Base-by-base conservation (phyloP, 2,888 invertebrate species). In the Hirtodrosophila trivittata region DNA sequence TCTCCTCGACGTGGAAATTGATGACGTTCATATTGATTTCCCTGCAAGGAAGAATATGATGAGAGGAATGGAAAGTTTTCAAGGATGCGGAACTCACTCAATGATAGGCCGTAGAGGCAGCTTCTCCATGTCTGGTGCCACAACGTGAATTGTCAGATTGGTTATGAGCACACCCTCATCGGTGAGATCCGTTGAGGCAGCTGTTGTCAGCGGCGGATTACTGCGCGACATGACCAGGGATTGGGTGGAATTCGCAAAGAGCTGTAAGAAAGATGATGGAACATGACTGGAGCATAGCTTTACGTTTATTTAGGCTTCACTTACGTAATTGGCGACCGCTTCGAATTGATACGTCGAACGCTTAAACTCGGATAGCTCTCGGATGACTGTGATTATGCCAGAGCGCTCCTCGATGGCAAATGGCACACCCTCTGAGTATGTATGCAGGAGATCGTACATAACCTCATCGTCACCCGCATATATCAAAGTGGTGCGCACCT, bases 401-500 rank as follows among this genome's bases (percentile, higher is more conserved):
- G 96, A 95, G 62, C 94, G 92, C 88, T 97, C 96, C 91, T 97
- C 97, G 16, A 97, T 96, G 2, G 96, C 97, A 90, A 97, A 97
- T 3, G 97, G 97, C n/a, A 97, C 97, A 93, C 96, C 96, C 91
- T 96, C 96, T 77, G 96, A 94, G 87, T 97, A 97, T 71, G 95
- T 94, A 89, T 97, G 97, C 46, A 97, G 90, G 2, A 97, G 91
- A 90, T 97, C 96, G 86, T 95, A 97, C 69, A 95, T 93, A 1
- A 91, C 89, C 33, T 90, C 92, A 43, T 93, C 93, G 65, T 93
- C 93, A 45, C 92, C 93, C 51, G 94, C 94, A 77, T 94, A 93
- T 2, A 93, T 93, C 51, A 95, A 93, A 21, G 94, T 95, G 0
- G 96, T 93, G 64, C 95, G 92, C 45, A 97, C 94, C 91, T 97